Evolutionary conservation across 2,113 vertebrate species (phyloP).

Genomic region (Solea solea): DNA sequence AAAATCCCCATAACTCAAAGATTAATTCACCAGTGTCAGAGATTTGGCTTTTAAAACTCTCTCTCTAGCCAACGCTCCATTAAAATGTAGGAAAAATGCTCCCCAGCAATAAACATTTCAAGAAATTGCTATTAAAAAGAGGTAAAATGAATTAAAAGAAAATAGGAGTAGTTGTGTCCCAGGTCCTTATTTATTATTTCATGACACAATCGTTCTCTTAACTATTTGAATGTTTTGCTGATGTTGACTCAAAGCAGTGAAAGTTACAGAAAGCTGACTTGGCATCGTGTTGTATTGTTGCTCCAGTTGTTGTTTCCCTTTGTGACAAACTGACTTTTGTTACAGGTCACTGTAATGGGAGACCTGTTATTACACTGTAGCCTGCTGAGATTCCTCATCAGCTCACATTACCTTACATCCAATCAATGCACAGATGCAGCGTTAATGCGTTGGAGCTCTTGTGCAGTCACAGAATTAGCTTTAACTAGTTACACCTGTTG

Average conservation of each 20-base stretch:
- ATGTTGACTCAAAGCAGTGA: constrained; percentile 9
- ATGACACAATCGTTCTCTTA: background rate
- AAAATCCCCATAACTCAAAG: constrained; percentile 40
- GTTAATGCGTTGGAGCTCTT: background rate
- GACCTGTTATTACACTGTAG: background rate
- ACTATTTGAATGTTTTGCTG: no score
- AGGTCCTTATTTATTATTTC: constrained; percentile 6
- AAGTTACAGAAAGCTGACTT: constrained; percentile 4
- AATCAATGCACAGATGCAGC: background rate
- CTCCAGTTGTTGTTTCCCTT: background rate
- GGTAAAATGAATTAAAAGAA: no score
- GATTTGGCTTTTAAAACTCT: constrained; percentile 15
- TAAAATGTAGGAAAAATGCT: constrained; percentile 13
- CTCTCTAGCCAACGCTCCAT: constrained; percentile 3
- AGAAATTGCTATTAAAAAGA: background rate
- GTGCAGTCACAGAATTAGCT: constrained; percentile 6
- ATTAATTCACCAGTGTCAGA: constrained; percentile 17
- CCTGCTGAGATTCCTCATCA: background rate
- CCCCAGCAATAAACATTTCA: background rate
- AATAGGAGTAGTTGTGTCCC: background rate
- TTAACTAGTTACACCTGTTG: constrained; percentile 62
- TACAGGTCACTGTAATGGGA: background rate
- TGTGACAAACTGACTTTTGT: background rate
- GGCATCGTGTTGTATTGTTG: background rate
- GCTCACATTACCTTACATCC: background rate